These are phyloP conservation scores for Pipistrellus pipistrellus DNA, from an alignment of 2,797 vertebrate species.

Conservation along the genomic window DNA sequence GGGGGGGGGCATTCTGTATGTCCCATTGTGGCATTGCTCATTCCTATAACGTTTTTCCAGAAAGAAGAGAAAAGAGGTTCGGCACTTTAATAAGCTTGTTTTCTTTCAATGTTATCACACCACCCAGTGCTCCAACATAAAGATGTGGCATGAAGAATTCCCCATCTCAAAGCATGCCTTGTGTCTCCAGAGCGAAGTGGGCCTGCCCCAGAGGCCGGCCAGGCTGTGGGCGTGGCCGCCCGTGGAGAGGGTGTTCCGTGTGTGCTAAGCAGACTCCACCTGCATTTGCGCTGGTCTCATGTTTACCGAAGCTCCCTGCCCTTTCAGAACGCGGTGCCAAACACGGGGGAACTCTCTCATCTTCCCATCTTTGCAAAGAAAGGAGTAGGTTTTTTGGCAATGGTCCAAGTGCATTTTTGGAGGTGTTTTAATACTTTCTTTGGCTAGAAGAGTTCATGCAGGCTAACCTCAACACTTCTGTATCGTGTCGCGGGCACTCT, in stretches of 20 bases:
- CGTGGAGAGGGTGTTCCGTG: no score
- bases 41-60: constrained; percentile 30
- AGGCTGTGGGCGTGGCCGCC: constrained; percentile 62
- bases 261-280: no score
- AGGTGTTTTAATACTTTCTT: no score
- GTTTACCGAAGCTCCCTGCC: no score
- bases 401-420: no score
- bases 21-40: constrained; percentile 38
- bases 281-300: rapidly evolving
- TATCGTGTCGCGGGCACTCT: no score
- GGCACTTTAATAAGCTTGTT: constrained; percentile 51
- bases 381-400: no score
- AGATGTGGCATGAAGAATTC: constrained; percentile 78
- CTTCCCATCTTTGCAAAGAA: no score
- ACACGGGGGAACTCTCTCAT: no score
- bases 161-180: constrained; percentile 79
- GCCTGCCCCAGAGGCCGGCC: constrained; percentile 76
- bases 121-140: constrained; percentile 68
- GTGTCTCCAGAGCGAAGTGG: constrained; percentile 73
- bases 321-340: no score
- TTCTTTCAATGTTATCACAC: constrained; percentile 57
- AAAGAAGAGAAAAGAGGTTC: background rate
- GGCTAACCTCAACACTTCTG: no score
- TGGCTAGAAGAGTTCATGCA: no score
- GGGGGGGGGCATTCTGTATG: background rate